Conservation (phyloP, 2,797 vertebrate genomes). For the Coregonus ussuriensis region DNA sequence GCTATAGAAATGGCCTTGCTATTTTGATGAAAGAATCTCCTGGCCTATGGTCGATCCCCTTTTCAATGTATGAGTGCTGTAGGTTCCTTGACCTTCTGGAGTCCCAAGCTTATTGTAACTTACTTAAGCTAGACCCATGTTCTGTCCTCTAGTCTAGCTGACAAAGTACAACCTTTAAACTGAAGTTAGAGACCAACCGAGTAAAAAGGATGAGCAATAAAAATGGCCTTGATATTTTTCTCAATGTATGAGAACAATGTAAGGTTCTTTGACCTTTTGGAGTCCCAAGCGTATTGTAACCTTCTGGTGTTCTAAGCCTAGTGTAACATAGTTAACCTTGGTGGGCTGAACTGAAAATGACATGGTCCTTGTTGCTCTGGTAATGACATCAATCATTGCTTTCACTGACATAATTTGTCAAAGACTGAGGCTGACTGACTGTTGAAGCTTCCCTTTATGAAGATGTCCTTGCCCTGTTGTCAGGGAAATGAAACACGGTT, state of each 20-base stretch:
- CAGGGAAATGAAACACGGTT: slow-evolving; percentile 79
- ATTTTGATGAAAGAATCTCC: background rate
- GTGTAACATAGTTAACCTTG: too few species aligned
- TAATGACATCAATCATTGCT: slow-evolving; percentile 34
- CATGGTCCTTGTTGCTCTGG: slow-evolving; percentile 6
- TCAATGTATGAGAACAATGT: background rate
- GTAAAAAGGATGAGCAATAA: background rate
- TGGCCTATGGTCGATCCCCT: background rate
- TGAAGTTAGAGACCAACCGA: too few species aligned
- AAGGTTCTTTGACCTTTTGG: too few species aligned
- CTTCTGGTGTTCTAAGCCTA: too few species aligned
- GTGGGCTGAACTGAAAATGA: too few species aligned
- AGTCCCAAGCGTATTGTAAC: too few species aligned
- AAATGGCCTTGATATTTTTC: background rate
- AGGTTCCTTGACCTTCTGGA: background rate
- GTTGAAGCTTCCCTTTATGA: slow-evolving; percentile 56
- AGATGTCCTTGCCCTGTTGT: slow-evolving; percentile 66
- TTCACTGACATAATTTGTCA: slow-evolving; percentile 39
- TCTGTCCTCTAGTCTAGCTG: background rate
- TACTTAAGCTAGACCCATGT: too few species aligned
- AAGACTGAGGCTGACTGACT: slow-evolving; percentile 17
- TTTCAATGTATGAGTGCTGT: background rate
- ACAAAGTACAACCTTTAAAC: background rate
- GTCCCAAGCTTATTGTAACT: too few species aligned
- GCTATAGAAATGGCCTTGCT: background rate